phyloP scores from a whole-genome alignment of 2,113 vertebrate genomes.

The Tetraodon nigroviridis region DNA sequence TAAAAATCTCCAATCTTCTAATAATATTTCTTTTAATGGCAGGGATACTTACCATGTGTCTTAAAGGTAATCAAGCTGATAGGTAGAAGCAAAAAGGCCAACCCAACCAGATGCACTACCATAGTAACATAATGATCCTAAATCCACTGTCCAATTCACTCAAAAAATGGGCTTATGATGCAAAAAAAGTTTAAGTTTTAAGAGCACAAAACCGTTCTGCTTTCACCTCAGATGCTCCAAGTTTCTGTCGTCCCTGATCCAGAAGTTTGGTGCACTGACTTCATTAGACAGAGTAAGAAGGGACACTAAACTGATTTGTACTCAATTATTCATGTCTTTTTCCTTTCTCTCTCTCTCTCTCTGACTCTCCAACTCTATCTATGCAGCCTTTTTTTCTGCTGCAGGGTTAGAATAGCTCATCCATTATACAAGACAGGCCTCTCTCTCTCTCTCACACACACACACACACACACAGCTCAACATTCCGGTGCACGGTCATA shows the following conservation, averaged over 20 bases:
- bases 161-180: background rate
- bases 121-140: slow-evolving; percentile 68
- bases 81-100: slow-evolving; percentile 48
- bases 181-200: background rate
- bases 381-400: slow-evolving; percentile 36
- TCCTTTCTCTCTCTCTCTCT: slow-evolving; percentile 33
- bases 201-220: background rate
- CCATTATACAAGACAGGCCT: slow-evolving; percentile 52
- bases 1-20: background rate
- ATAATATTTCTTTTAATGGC: no score
- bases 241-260: background rate
- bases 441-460: slow-evolving; percentile 24
- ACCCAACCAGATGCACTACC: slow-evolving; percentile 58
- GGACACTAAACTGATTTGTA: slow-evolving; percentile 59
- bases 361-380: slow-evolving; percentile 22
- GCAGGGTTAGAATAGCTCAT: slow-evolving; percentile 66
- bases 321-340: slow-evolving; percentile 55
- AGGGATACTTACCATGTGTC: slow-evolving; percentile 39
- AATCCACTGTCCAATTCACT: slow-evolving; percentile 32
- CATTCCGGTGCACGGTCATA: slow-evolving; percentile 12
- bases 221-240: background rate
- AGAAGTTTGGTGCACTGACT: slow-evolving; percentile 25
- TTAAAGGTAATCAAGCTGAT: slow-evolving; percentile 10
- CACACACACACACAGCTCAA: slow-evolving; percentile 2
- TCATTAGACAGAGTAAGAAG: slow-evolving; percentile 52